Evolutionary conservation across 2,113 vertebrate genomes (phyloP).

Genomic region (Amphiprion percula): DNA sequence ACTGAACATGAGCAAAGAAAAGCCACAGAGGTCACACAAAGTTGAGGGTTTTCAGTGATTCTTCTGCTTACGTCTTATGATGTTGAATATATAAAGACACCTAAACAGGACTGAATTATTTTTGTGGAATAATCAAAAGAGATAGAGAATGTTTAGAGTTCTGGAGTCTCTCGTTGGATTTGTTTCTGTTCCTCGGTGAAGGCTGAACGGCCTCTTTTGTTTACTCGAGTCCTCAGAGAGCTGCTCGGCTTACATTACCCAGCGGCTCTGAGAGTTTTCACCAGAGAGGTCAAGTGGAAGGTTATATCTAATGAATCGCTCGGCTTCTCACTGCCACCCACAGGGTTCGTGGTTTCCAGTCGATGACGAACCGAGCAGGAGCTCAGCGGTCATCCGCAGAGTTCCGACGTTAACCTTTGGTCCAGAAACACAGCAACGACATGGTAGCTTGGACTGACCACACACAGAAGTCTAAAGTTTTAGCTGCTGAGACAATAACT

Average conservation of each 20-base stretch:
- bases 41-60: neutral
- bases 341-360: conserved; percentile 4
- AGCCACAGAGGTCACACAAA: neutral
- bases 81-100: neutral
- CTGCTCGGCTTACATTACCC: conserved; percentile 48
- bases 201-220: conserved; percentile 12
- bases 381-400: conserved; percentile 7
- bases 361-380: neutral
- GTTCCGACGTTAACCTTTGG: conserved; percentile 50
- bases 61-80: neutral
- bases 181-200: conserved; percentile 14
- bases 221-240: conserved; percentile 5
- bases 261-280: conserved; percentile 38
- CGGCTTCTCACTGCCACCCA: conserved; percentile 19
- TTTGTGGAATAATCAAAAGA: neutral
- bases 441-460: neutral
- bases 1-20: conserved; percentile 1
- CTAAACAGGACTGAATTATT: neutral
- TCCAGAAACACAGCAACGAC: conserved; percentile 17
- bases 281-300: conserved; percentile 60
- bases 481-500: neutral
- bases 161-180: neutral
- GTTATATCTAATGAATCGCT: conserved; percentile 63
- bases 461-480: neutral
- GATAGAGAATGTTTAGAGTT: neutral